These are phyloP conservation scores for Amblyopsis rosae DNA, from an alignment of 2,113 vertebrate genomes.

Conservation along the genomic window DNA sequence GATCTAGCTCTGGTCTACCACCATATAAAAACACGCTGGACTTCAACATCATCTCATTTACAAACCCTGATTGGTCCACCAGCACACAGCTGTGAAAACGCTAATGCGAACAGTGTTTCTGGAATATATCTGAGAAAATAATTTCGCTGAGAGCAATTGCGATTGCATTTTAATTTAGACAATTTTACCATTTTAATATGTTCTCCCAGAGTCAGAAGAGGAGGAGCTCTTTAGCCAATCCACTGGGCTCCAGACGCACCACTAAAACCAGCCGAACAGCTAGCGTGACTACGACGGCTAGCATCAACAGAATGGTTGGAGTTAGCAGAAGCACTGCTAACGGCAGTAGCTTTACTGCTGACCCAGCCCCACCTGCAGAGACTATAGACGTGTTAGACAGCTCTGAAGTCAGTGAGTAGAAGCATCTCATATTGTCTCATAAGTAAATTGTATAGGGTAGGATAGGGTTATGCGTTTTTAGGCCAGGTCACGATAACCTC, in stretches of 20 bases:
- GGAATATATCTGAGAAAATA: too few species aligned
- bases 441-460: too few species aligned
- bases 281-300: background rate
- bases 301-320: background rate
- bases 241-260: constrained; percentile 41
- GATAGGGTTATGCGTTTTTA: too few species aligned
- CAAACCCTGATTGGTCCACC: too few species aligned
- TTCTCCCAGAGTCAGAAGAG: constrained; percentile 61
- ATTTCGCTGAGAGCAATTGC: too few species aligned
- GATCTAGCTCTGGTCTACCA: too few species aligned
- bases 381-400: constrained; percentile 65
- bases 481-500: too few species aligned
- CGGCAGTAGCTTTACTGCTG: constrained; percentile 2
- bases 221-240: constrained; percentile 50
- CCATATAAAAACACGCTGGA: too few species aligned
- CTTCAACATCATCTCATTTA: too few species aligned
- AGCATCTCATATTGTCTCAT: background rate
- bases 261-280: constrained; percentile 52
- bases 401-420: constrained; percentile 58
- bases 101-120: too few species aligned
- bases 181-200: background rate
- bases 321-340: background rate
- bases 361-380: constrained; percentile 43
- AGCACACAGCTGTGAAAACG: too few species aligned
- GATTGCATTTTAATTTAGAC: too few species aligned